Evolutionary conservation across 2,113 vertebrate genomes (phyloP), one percentile per base, ranked within the genome.

Genomic region (Xyrauchen texanus): DNA sequence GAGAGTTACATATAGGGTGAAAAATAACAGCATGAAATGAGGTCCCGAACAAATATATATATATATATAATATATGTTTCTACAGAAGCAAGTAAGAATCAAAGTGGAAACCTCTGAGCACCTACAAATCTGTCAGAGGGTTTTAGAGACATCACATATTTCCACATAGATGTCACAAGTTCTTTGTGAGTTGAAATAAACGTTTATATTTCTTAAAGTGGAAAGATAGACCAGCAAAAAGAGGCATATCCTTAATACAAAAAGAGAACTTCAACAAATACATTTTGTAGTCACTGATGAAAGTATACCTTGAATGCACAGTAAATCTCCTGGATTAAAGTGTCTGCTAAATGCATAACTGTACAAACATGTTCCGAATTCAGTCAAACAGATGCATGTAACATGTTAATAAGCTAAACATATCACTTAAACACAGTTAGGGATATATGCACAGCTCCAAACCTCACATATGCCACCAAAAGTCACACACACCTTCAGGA

Each of bases 51-150:
- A n/a, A n/a, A n/a, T n/a, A n/a, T n/a, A n/a, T n/a, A n/a, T n/a
- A n/a, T n/a, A n/a, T n/a, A n/a, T n/a, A n/a, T n/a, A n/a, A n/a
- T n/a, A n/a, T n/a, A n/a, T 58, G 7, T 13, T 7, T 58, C 2
- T 58, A 58, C n/a, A 49, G 4, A 68, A 8, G 13, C 34, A 58
- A 58, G 68, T 71, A 13, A n/a, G 13, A 71, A 58, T 58, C 68
- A 71, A 71, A 71, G 21, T 3, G 68, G 4, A 58, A 15, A 7
- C 45, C 68, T 71, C 53, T 45, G 13, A 34, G 53, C 34, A n/a
- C 68, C 7, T 10, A 58, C 52, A 71, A 71, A 71, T 71, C 51
- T 71, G 68, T 71, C 68, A 71, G 5, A 71, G n/a, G 3, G 42
- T 58, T 71, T 42, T 12, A 68, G 4, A 34, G 1, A 34, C 21